These are phyloP conservation scores for Cyanoderma ruficeps DNA, from an alignment of 2,113 vertebrate species.

Conservation along the genomic window DNA sequence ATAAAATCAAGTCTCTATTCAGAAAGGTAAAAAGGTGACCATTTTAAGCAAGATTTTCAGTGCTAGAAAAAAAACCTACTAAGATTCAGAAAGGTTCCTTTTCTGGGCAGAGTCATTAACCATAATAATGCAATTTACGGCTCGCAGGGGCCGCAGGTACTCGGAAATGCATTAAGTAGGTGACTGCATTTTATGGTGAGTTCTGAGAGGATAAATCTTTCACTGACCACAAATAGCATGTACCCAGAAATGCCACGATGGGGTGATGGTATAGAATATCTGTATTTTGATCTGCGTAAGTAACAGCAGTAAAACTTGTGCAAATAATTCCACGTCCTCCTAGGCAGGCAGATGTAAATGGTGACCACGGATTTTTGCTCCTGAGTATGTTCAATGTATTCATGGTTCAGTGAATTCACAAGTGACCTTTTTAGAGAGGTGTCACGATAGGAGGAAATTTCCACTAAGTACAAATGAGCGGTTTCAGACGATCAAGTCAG, in stretches of 20 bases:
- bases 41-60: constrained; percentile 25
- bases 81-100: not conserved
- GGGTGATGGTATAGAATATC: not conserved
- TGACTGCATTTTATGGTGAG: not conserved
- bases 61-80: not conserved
- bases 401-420: not conserved
- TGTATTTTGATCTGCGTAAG: not conserved
- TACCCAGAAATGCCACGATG: not conserved
- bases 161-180: not conserved
- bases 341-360: not conserved
- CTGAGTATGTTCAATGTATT: not conserved
- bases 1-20: not conserved
- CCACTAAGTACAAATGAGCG: not conserved
- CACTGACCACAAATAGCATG: not conserved
- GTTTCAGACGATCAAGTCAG: not conserved
- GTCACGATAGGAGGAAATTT: not conserved
- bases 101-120: constrained; percentile 3
- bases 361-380: not conserved
- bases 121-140: not conserved
- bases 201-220: not conserved
- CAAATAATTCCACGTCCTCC: not conserved
- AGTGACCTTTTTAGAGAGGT: not conserved
- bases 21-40: constrained; percentile 9
- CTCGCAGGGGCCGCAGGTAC: not conserved
- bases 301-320: not conserved